A percentile compares a stretch with the other conserved stretches of the same genome.
phyloP scores from a whole-genome alignment of 1,140 invertebrate species.

The Dysdera silvatica region DNA sequence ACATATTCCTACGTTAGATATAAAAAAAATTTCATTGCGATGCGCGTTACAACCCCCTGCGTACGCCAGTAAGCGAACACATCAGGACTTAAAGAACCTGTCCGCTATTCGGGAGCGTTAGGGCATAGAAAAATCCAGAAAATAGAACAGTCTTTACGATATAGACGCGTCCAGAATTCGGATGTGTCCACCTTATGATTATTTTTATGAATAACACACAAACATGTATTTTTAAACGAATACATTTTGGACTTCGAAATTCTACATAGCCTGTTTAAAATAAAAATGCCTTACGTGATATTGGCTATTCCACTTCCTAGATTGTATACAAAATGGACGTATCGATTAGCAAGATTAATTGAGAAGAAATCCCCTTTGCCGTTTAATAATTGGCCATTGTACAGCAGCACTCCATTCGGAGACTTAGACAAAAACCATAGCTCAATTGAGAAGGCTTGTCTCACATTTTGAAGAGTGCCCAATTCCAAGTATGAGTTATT shows the following conservation, averaged over 20 bases:
- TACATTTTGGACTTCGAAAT: no score
- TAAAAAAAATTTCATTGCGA: no score
- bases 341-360: constrained; percentile 66
- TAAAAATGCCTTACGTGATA: constrained; percentile 58
- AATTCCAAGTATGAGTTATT: constrained; percentile 68
- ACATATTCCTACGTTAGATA: no score
- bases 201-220: no score
- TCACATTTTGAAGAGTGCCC: constrained; percentile 63
- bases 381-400: constrained; percentile 60
- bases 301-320: constrained; percentile 79
- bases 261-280: not conserved
- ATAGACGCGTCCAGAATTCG: no score
- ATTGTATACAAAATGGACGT: constrained; percentile 74
- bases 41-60: no score
- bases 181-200: no score
- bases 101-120: not conserved
- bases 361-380: constrained; percentile 73
- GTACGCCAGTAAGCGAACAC: no score
- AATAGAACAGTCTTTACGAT: no score
- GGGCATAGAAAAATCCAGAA: not conserved
- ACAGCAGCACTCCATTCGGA: constrained; percentile 70
- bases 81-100: no score
- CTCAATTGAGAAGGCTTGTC: constrained; percentile 70
- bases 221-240: no score
- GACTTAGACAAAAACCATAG: constrained; percentile 73